Evolutionary conservation across 2,797 vertebrate species (phyloP), one percentile per base, ranked within the genome.

Genomic region (Perodicticus potto): DNA sequence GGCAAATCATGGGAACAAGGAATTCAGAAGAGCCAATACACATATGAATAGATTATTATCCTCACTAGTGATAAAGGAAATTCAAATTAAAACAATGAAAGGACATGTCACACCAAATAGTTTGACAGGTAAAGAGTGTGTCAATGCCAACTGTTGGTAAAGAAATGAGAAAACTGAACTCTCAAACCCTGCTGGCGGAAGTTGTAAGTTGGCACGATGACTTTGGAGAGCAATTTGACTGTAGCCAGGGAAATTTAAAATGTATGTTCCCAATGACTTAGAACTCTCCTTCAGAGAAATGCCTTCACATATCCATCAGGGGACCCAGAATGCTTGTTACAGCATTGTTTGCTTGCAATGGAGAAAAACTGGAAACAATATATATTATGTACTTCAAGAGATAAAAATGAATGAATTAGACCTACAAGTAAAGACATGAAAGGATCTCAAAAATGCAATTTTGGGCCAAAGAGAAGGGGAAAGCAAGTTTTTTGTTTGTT

Each of bases 51-150:
- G 57, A 67, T 74, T 11, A 67, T 91, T 92, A 57, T 37, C 70
- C 29, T 93, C 43, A 43, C 90, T 19, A 55, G 20, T 59, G 49
- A 86, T 40, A 86, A 92, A 86, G 59, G 74, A 91, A 92, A 91
- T 86, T 65, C 82, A 95, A 93, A 94, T 86, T 34, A 25, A 82
- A 78, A 57, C 73, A 93, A 57, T 34, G 72, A 94, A 85, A 65
- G 43, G 81, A n/a, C 74, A 78, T 84, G 91, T 95, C 40, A 74
- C 34, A 94, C 43, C 72, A 74, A 74, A 84, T 55, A 87, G 65
- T 80, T 86, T 93, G 92, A 86, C 77, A 76, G 55, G 59, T 40
- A 78, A 65, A 63, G 55, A 76, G 17, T 49, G 55, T 85, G 84
- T 95, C 77, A 83, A 49, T 82, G 92, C 4, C 57, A 92, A 76